A percentile compares a stretch with the other conserved stretches of the same genome.
These are phyloP conservation scores for Hirtodrosophila trivittata DNA, from an alignment of 2,888 invertebrate species.

Conservation along the genomic window DNA sequence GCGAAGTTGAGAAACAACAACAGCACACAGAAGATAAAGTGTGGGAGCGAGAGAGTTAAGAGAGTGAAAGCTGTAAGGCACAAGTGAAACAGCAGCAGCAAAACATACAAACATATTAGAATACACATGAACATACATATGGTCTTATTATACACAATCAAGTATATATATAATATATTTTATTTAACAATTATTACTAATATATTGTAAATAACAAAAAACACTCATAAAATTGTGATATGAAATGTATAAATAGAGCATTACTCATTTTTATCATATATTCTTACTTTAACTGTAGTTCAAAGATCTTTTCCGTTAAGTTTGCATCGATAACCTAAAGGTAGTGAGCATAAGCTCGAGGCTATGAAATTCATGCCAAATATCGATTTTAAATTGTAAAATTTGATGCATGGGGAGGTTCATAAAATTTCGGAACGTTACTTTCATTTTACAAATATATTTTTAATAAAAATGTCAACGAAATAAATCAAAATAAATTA, in stretches of 20 bases:
- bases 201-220: too few relatives aligned
- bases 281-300: neutral
- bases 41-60: constrained; percentile 20
- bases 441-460: too few relatives aligned
- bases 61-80: constrained; percentile 39
- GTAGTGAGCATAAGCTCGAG: constrained; percentile 2
- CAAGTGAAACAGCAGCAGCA: constrained; percentile 18
- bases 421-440: constrained; percentile 4
- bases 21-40: constrained; percentile 49
- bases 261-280: too few relatives aligned
- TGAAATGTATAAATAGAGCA: too few relatives aligned
- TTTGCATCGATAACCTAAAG: neutral
- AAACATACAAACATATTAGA: neutral
- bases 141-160: too few relatives aligned
- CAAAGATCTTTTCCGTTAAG: neutral
- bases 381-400: constrained; percentile 13
- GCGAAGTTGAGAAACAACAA: constrained; percentile 32
- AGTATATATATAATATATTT: too few relatives aligned
- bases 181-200: too few relatives aligned
- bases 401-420: too few relatives aligned
- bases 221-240: too few relatives aligned
- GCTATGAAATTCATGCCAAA: constrained; percentile 5
- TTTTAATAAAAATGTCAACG: too few relatives aligned
- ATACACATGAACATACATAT: too few relatives aligned
- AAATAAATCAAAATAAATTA: too few relatives aligned